Evolutionary conservation across 2,888 invertebrate genomes (phyloP).

Genomic region (Drosophila cracens): DNA sequence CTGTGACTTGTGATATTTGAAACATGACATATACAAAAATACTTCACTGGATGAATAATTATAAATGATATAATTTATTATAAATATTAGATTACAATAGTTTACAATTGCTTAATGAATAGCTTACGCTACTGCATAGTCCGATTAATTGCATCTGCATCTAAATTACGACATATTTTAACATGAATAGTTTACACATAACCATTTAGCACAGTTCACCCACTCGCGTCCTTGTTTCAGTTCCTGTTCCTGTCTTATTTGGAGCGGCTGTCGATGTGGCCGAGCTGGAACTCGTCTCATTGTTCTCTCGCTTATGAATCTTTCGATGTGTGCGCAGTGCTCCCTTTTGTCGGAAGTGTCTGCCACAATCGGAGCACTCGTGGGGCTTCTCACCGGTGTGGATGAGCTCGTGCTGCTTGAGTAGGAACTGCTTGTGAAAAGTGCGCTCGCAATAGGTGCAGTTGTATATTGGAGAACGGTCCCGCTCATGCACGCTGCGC

Average conservation of each 20-base stretch:
- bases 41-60: neutral
- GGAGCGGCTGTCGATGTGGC: neutral
- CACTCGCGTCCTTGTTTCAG: neutral
- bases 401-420: slow-evolving; percentile 83
- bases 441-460: slow-evolving; percentile 78
- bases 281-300: neutral
- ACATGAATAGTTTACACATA: slow-evolving; percentile 3
- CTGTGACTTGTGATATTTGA: neutral
- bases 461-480: slow-evolving; percentile 71
- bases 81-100: slow-evolving; percentile 6
- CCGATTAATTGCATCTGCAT: neutral
- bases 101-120: neutral
- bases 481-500: slow-evolving; percentile 80
- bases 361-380: slow-evolving; percentile 75
- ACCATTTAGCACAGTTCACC: neutral
- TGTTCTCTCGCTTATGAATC: slow-evolving; percentile 63
- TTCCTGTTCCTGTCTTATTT: neutral
- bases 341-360: slow-evolving; percentile 77
- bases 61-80: neutral
- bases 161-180: neutral
- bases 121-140: neutral
- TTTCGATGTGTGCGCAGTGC: slow-evolving; percentile 80
- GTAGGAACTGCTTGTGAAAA: slow-evolving; percentile 79
- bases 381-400: slow-evolving; percentile 84
- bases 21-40: neutral